phyloP scores from a whole-genome alignment of 2,797 vertebrate species.

The Falco rusticolus region DNA sequence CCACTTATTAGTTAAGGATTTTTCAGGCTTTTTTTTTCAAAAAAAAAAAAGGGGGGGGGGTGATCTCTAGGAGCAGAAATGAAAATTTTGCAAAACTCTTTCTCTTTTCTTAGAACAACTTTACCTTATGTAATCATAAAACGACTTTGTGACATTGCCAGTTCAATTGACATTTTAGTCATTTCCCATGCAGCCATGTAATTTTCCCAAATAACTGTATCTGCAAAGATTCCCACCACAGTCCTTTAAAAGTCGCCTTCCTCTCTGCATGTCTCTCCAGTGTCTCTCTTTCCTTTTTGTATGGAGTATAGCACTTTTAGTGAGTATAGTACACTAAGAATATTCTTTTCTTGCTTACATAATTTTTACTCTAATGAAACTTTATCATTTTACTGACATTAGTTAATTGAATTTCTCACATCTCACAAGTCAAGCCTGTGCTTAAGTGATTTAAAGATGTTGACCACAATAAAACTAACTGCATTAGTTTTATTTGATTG shows the following conservation, averaged over 20 bases:
- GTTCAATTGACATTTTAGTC: neutral
- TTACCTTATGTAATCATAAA: neutral
- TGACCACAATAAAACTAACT: neutral
- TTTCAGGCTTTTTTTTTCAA: neutral
- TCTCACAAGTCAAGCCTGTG: neutral
- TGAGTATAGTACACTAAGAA: neutral
- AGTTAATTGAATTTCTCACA: neutral
- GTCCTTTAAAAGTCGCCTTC: neutral
- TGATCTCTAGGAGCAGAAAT: neutral
- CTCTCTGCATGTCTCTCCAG: neutral
- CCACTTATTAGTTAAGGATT: neutral
- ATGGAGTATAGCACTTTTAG: neutral
- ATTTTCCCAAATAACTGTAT: neutral
- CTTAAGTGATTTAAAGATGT: neutral
- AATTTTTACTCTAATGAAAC: neutral
- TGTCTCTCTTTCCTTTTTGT: neutral
- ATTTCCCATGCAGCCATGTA: neutral
- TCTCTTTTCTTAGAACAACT: neutral
- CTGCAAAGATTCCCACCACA: neutral
- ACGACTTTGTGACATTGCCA: neutral
- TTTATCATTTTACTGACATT: neutral
- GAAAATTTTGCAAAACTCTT: neutral
- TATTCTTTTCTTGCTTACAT: neutral
- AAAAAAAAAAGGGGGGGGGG: fast-evolving
- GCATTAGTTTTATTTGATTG: neutral